A percentile compares a stretch with the other conserved stretches of the same genome.
phyloP scores from a whole-genome alignment of 2,888 invertebrate genomes.

The Drosophila suboccidentalis region DNA sequence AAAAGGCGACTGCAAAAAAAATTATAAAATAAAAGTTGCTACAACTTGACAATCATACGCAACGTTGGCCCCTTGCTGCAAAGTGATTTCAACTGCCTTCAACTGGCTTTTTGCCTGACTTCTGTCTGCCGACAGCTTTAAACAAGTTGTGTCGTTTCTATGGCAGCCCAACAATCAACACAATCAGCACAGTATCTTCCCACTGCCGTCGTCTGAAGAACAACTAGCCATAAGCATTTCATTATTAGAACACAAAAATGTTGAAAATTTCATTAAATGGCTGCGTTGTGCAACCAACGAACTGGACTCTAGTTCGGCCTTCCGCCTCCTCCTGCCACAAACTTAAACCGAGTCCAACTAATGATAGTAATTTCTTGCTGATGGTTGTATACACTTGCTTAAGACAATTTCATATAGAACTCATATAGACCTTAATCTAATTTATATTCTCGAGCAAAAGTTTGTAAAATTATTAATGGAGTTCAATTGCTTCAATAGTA shows the following conservation, averaged over 20 bases:
- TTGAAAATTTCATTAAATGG: constrained; percentile 75
- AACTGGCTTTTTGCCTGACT: background rate
- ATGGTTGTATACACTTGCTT: constrained; percentile 14
- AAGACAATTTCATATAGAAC: background rate
- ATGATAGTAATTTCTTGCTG: constrained; percentile 1
- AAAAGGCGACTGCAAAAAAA: constrained; percentile 10
- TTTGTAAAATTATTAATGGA: no score
- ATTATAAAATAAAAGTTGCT: constrained; percentile 33
- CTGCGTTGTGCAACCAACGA: constrained; percentile 40
- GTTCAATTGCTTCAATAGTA: no score
- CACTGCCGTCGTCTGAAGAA: constrained; percentile 20
- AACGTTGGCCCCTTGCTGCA: constrained; percentile 37
- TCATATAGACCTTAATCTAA: background rate
- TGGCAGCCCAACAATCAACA: constrained; percentile 30
- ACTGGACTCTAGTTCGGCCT: constrained; percentile 13
- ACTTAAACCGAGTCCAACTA: constrained; percentile 17
- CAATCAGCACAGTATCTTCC: constrained; percentile 16
- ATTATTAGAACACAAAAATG: constrained; percentile 76
- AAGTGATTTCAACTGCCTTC: constrained; percentile 3
- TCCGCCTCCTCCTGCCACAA: background rate
- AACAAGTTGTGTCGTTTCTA: constrained; percentile 18
- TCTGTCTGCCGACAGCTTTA: constrained; percentile 23
- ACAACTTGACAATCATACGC: constrained; percentile 55
- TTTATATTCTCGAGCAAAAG: no score
- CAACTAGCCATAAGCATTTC: constrained; percentile 63